phyloP scores from a whole-genome alignment of 1,140 invertebrate genomes.

The Drosophila murphyi region DNA sequence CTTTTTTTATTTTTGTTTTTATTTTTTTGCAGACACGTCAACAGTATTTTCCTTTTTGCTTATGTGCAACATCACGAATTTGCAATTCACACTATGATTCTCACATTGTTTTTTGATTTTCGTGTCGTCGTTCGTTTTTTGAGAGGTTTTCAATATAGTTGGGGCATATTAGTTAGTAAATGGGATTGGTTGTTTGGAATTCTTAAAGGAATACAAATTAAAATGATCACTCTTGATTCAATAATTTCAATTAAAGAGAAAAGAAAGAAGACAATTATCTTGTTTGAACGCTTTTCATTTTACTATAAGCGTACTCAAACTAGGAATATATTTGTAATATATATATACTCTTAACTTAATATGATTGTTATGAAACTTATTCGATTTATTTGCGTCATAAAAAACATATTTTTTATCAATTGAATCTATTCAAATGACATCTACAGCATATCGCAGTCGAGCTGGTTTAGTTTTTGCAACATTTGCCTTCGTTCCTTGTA shows the following conservation, averaged over 20 bases:
- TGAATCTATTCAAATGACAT: not conserved
- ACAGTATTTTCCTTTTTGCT: conserved; percentile 30
- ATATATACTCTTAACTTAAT: no score
- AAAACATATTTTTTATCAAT: not conserved
- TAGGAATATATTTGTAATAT: no score
- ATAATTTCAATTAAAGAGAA: no score
- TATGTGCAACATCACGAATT: conserved; percentile 50
- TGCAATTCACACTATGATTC: conserved; percentile 60
- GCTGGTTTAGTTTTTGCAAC: no score
- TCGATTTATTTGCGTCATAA: no score
- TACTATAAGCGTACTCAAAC: no score
- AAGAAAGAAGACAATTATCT: no score
- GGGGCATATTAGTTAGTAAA: not conserved
- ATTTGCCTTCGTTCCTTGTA: conserved; percentile 25
- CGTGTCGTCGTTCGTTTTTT: not conserved
- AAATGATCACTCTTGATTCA: no score
- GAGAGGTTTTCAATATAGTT: not conserved
- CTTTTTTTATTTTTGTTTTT: not conserved
- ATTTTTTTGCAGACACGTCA: conserved; percentile 6
- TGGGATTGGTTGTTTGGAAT: not conserved
- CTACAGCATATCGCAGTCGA: conserved; percentile 20
- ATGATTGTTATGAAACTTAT: no score
- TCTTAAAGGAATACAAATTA: no score
- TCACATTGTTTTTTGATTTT: conserved; percentile 50
- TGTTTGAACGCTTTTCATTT: no score